Evolutionary conservation across 2,888 invertebrate species (phyloP), one percentile per base, ranked within the genome.

Genomic region (Noctua pronuba): DNA sequence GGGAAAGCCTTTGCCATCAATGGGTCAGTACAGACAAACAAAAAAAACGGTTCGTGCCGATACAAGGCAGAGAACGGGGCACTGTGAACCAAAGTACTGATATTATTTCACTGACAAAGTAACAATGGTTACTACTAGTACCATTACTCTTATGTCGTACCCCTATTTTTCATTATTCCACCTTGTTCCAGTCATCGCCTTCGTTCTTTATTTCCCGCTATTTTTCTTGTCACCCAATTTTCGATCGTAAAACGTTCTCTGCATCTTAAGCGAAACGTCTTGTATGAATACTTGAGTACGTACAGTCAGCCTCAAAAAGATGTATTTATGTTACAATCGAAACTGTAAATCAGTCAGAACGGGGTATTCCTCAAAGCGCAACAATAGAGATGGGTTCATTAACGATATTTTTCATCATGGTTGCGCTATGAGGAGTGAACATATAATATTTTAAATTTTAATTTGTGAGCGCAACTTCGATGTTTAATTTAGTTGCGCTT

Each of bases 221-320:
- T 81, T 82, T 70, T 70, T 67, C 75, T 67, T 81, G 88, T 73
- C 87, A 77, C 77, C 86, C 66, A 85, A 87, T 81, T 73, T 73
- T 75, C 74, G 73, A 78, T 85, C 77, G 68, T 78, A 72, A 81
- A 77, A 85, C 77, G 85, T 72, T 85, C 73, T 24, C 66, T 71
- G 73, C 75, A 87, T 85, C 76, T 74, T 78, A 80, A 84, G 64
- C 41, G 69, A 72, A 55, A 69, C 21, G 62, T 44, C 73, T 68
- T 38, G 28, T 78, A 73, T 81, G 88, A 87, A 85, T 80, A 81
- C 75, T 77, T 71, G 38, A 85, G 46, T 75, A 55, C 3, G 31
- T 65, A 65, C 65, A 28, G 41, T 65, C 41, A 18, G n/a, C 18
- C 18, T 18, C 65, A 28, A n/a, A 65, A 41, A 65, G 6, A 65